Conservation (phyloP, 23 tunicate genomes). For the Oikopleura dioica region DNA sequence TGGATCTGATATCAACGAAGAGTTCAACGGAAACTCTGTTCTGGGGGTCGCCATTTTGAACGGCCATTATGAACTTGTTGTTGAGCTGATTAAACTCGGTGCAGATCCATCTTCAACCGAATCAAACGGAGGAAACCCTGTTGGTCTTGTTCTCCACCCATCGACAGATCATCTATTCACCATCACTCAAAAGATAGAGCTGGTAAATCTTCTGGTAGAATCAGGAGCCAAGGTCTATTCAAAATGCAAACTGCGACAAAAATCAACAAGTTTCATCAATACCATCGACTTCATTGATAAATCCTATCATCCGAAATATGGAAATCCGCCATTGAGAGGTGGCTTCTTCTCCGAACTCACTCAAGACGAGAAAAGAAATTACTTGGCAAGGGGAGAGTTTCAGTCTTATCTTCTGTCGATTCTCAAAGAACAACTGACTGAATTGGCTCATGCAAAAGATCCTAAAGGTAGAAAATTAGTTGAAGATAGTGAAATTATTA, state of each 20-base stretch:
- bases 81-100: background rate
- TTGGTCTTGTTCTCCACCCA: background rate
- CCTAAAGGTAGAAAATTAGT: too few relatives aligned
- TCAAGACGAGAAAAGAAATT: background rate
- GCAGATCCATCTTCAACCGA: background rate
- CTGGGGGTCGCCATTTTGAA: conserved; percentile 1
- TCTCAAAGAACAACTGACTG: background rate
- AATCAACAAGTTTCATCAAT: background rate
- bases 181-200: background rate
- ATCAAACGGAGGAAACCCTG: background rate
- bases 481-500: too few relatives aligned
- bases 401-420: background rate
- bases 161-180: background rate
- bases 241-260: background rate
- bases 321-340: background rate
- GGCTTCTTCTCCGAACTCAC: background rate
- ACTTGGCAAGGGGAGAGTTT: background rate
- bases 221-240: background rate
- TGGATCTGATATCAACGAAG: background rate
- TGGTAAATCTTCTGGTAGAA: background rate
- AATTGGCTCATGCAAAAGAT: background rate
- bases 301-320: background rate
- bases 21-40: background rate
- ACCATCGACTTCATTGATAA: background rate
- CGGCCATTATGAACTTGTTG: background rate